A percentile compares a stretch with the other conserved stretches of the same genome.
Evolutionary conservation across 2,113 vertebrate species (phyloP).

Genomic region (Lepidothrix coronata): DNA sequence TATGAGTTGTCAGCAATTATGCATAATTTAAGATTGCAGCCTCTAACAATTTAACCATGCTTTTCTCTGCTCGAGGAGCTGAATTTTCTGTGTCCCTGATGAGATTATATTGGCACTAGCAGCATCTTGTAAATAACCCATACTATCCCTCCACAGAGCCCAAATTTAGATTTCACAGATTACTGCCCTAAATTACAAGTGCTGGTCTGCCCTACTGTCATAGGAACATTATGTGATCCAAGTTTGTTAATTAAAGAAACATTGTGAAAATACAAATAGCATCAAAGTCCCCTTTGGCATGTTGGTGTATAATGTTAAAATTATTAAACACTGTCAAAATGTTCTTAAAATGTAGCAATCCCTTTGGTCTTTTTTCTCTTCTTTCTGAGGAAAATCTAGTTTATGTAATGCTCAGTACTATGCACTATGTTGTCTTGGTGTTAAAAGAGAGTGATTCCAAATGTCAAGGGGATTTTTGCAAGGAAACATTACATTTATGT

Average conservation of each 20-base stretch:
- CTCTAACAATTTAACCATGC: neutral
- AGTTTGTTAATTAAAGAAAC: neutral
- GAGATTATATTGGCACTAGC: neutral
- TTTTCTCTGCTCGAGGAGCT: neutral
- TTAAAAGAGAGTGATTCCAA: neutral
- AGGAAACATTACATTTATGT: neutral
- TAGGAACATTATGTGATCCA: neutral
- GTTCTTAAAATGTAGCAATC: neutral
- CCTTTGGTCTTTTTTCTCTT: neutral
- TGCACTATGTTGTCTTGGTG: neutral
- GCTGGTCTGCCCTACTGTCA: neutral
- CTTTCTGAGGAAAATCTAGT: neutral
- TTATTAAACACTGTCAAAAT: neutral
- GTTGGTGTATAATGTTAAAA: neutral
- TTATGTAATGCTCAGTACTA: neutral
- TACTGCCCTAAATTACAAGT: neutral
- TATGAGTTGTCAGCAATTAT: conserved; percentile 25
- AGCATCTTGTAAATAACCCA: neutral
- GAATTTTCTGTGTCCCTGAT: neutral
- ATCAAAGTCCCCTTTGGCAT: neutral
- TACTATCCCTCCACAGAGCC: neutral
- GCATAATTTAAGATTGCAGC: conserved; percentile 26
- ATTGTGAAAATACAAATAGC: neutral
- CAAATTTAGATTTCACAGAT: neutral
- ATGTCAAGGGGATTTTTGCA: neutral